Conservation (phyloP, 1,140 invertebrate species). For the Callitettix versicolor region DNA sequence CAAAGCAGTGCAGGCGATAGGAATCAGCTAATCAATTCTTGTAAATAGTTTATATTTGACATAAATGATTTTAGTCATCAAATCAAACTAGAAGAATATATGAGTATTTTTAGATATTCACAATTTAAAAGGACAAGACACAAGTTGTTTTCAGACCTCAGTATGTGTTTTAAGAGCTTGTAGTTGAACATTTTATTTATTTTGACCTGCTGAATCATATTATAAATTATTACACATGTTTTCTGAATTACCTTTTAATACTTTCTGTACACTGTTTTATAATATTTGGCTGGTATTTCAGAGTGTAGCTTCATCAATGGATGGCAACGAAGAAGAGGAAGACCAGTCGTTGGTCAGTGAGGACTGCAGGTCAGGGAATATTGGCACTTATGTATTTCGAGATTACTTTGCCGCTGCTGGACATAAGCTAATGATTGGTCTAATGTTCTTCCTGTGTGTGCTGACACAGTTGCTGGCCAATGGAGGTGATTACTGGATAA, state of each 20-base stretch:
- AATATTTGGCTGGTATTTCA: background rate
- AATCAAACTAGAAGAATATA: too few species aligned
- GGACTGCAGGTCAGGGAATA: constrained; percentile 27
- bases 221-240: too few species aligned
- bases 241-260: background rate
- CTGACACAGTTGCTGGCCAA: constrained; percentile 56
- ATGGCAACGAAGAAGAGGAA: constrained; percentile 5
- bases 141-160: too few species aligned
- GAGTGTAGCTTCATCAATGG: constrained; percentile 17
- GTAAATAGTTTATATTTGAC: too few species aligned
- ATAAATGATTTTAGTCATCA: too few species aligned
- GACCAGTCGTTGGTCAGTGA: constrained; percentile 10
- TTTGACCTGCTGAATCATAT: background rate
- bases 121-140: too few species aligned
- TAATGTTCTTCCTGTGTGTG: constrained; percentile 47
- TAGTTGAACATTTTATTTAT: background rate
- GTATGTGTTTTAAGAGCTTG: too few species aligned
- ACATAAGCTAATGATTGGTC: constrained; percentile 41
- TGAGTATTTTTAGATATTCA: too few species aligned
- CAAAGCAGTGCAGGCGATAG: too few species aligned
- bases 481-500: constrained; percentile 61
- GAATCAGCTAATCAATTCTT: too few species aligned
- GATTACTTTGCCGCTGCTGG: constrained; percentile 57
- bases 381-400: constrained; percentile 21
- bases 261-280: background rate